These are phyloP conservation scores for Aeoliscus strigatus DNA, from an alignment of 2,797 vertebrate genomes.

Conservation along the genomic window DNA sequence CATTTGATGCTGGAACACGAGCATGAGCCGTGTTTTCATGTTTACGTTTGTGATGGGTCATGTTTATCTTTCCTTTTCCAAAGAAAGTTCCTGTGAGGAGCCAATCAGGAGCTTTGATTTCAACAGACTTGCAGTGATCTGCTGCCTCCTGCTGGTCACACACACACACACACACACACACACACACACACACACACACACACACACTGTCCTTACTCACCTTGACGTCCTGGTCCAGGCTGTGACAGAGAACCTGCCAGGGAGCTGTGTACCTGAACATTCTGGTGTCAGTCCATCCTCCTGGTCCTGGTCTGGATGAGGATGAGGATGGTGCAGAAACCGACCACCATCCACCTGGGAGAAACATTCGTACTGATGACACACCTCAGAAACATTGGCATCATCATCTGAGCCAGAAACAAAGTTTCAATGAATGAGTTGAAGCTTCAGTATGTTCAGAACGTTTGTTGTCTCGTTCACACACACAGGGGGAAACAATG, in stretches of 20 bases:
- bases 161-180: background rate
- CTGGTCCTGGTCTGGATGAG: slow-evolving; percentile 14
- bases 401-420: too few species aligned
- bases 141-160: slow-evolving; percentile 10
- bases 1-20: too few species aligned
- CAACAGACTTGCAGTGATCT: background rate
- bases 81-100: too few species aligned
- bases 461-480: too few species aligned
- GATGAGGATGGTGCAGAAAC: slow-evolving; percentile 10
- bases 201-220: slow-evolving; percentile 31
- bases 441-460: too few species aligned
- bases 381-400: too few species aligned
- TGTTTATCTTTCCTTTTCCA: too few species aligned
- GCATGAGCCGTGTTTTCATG: too few species aligned
- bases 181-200: background rate
- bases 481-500: too few species aligned
- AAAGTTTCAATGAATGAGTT: too few species aligned
- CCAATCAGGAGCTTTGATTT: too few species aligned
- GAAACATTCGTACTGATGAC: background rate
- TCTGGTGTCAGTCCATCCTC: slow-evolving; percentile 7
- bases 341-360: slow-evolving; percentile 17
- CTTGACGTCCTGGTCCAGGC: slow-evolving; percentile 53
- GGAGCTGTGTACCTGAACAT: slow-evolving; percentile 59
- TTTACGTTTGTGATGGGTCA: too few species aligned
- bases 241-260: slow-evolving; percentile 60